Conservation (phyloP, 2,113 vertebrate species). For the Colius striatus region DNA sequence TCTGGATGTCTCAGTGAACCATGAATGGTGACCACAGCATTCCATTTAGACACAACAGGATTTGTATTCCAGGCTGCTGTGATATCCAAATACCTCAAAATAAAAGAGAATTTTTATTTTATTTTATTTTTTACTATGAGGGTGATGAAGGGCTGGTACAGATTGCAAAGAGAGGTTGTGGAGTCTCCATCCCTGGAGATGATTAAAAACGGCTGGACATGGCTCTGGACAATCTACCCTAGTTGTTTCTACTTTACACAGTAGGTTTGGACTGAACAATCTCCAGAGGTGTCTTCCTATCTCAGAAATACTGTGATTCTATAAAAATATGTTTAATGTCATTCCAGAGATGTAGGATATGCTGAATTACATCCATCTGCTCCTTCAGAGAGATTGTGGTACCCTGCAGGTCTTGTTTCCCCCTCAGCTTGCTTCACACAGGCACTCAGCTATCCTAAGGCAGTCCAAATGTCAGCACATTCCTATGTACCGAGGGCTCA, state of each 20-base stretch:
- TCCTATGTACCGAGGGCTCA: background rate
- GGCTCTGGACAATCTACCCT: background rate
- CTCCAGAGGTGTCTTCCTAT: background rate
- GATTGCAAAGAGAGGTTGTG: background rate
- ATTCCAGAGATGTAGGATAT: background rate
- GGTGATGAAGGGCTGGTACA: background rate
- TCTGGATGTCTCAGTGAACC: background rate
- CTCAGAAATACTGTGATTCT: background rate
- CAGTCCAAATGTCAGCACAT: background rate
- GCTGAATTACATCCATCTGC: background rate
- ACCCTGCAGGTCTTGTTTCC: background rate
- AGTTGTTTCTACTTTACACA: background rate
- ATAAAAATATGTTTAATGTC: background rate
- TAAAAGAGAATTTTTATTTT: background rate
- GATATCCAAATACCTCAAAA: background rate
- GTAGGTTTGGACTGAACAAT: rapidly evolving
- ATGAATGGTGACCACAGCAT: background rate
- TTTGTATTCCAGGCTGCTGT: background rate
- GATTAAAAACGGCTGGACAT: background rate
- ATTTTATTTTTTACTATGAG: background rate
- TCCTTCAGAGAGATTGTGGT: background rate
- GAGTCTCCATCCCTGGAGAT: background rate
- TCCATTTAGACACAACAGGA: background rate
- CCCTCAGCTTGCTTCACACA: background rate
- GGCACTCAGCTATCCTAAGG: rapidly evolving